phyloP scores from a whole-genome alignment of 2,797 vertebrate genomes.

The Poeciliopsis presidionis region DNA sequence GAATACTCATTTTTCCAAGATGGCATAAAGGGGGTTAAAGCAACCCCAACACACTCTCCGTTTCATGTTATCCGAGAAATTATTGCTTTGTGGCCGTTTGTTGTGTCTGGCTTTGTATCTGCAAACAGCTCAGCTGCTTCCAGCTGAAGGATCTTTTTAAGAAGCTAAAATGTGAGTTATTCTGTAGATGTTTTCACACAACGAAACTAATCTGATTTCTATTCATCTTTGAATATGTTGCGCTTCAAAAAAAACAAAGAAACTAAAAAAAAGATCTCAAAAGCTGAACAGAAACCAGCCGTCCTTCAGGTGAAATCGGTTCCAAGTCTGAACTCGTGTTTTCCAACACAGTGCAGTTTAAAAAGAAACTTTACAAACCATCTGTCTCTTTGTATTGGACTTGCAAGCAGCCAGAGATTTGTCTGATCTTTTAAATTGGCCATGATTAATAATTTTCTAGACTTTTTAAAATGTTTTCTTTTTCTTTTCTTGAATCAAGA shows the following conservation, averaged over 20 bases:
- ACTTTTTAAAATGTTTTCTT: background rate
- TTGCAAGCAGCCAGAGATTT: background rate
- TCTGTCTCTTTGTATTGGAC: background rate
- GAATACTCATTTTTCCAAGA: slow-evolving; percentile 11
- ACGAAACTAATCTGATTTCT: background rate
- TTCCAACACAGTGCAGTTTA: background rate
- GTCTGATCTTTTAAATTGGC: background rate
- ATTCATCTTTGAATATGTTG: background rate
- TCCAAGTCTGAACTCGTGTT: background rate
- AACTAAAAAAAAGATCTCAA: background rate
- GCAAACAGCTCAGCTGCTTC: background rate
- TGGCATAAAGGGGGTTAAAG: slow-evolving; percentile 3
- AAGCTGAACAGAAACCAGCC: background rate
- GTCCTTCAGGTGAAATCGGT: background rate
- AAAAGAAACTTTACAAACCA: background rate
- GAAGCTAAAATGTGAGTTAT: background rate
- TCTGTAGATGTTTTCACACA: background rate
- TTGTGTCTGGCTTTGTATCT: background rate
- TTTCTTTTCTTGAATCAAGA: background rate
- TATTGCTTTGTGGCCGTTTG: background rate
- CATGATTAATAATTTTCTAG: background rate
- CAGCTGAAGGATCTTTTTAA: background rate
- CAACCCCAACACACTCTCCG: background rate
- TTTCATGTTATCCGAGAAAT: background rate
- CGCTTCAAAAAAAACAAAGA: background rate